Percentiles rank a stretch among this genome's conserved stretches.
These are phyloP conservation scores for Barypeithes pellucidus DNA, from an alignment of 2,888 invertebrate species.

Conservation along the genomic window DNA sequence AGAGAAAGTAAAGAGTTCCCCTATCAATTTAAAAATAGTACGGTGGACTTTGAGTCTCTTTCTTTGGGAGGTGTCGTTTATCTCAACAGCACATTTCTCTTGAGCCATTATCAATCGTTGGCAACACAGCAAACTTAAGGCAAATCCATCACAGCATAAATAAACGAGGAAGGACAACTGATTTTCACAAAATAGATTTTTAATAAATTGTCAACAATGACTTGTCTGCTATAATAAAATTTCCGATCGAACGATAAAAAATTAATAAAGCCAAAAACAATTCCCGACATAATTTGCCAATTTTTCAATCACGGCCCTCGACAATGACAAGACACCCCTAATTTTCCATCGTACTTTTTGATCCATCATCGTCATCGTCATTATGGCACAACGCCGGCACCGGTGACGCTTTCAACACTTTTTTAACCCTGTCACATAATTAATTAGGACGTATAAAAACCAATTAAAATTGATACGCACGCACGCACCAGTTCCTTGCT, in stretches of 20 bases:
- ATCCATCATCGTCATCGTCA: constrained; percentile 38
- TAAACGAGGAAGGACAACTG: neutral
- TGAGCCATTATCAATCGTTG: neutral
- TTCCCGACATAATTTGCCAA: constrained; percentile 42
- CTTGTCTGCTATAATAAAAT: neutral
- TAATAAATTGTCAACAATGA: neutral
- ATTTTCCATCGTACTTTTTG: constrained; percentile 35
- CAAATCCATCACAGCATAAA: neutral
- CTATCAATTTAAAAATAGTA: too few relatives aligned
- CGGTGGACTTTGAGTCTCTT: too few relatives aligned
- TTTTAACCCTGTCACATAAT: constrained; percentile 47
- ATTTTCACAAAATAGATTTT: neutral
- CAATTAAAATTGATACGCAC: constrained; percentile 50
- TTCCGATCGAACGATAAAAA: constrained; percentile 22
- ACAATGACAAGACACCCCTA: constrained; percentile 48
- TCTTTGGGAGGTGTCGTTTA: too few relatives aligned
- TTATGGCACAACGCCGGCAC: constrained; percentile 19
- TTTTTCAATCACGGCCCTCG: constrained; percentile 48
- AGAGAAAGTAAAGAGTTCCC: too few relatives aligned
- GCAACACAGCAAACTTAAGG: neutral
- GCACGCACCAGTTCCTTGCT: constrained; percentile 29
- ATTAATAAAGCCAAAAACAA: constrained; percentile 44
- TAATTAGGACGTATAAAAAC: constrained; percentile 45
- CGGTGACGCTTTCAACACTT: constrained; percentile 45
- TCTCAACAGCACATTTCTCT: too few relatives aligned